A percentile compares a stretch with the other conserved stretches of the same genome.
Conservation (phyloP, 2,888 invertebrate genomes). For the Microctonus brassicae region DNA sequence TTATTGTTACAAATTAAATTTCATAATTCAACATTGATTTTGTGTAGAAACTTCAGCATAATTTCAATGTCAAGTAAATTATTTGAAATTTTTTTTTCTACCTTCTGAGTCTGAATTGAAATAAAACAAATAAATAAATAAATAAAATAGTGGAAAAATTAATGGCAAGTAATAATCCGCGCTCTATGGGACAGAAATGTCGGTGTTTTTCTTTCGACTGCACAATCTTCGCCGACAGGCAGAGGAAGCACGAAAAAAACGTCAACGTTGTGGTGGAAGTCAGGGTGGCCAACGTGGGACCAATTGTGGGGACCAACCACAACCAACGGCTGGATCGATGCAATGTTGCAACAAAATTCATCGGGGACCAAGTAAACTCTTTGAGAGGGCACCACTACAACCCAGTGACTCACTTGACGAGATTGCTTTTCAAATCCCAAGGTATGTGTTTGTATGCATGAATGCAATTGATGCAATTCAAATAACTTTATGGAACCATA, state of each 20-base stretch:
- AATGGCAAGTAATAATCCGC: slow-evolving; percentile 1
- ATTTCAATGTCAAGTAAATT: background rate
- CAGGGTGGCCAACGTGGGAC: slow-evolving; percentile 63
- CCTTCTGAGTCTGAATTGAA: background rate
- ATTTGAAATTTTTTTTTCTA: background rate
- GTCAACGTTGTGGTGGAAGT: slow-evolving; percentile 64
- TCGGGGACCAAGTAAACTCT: slow-evolving; percentile 82
- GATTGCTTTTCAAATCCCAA: slow-evolving; percentile 92
- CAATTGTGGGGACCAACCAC: slow-evolving; percentile 65
- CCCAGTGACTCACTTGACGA: slow-evolving; percentile 92
- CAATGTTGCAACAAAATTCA: slow-evolving; percentile 72
- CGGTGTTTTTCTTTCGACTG: slow-evolving; percentile 95
- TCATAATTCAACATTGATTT: background rate
- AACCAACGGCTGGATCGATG: slow-evolving; percentile 68
- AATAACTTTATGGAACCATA: background rate
- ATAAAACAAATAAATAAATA: background rate
- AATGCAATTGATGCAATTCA: background rate
- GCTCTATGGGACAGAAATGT: slow-evolving; percentile 77
- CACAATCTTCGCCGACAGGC: slow-evolving; percentile 91
- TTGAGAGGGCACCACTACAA: slow-evolving; percentile 86
- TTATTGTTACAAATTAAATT: background rate
- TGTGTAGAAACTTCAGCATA: background rate
- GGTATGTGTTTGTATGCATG: slow-evolving; percentile 73
- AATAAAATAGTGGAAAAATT: background rate
- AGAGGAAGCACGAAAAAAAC: slow-evolving; percentile 80